These are phyloP conservation scores for Chaenodraco wilsoni DNA, from an alignment of 2,797 vertebrate species.

Conservation along the genomic window DNA sequence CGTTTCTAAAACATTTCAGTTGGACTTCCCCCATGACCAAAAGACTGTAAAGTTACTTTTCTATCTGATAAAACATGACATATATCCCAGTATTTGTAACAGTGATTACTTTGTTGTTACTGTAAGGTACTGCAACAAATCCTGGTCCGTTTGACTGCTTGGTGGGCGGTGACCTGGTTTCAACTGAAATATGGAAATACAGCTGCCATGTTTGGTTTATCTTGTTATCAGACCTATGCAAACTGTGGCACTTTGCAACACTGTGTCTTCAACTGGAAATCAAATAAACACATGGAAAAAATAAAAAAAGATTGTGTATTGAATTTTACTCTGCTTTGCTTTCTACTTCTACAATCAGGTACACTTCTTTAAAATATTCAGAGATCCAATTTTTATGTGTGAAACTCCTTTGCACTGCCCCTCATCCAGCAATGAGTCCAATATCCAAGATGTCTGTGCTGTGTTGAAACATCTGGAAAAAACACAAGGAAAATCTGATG, in stretches of 20 bases:
- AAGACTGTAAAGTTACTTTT: not conserved
- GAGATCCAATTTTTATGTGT: not conserved
- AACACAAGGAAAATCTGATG: no score
- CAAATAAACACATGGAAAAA: constrained; percentile 76
- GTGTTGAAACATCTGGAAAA: no score
- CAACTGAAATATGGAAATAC: constrained; percentile 35
- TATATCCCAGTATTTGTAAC: constrained; percentile 20
- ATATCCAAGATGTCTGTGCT: no score
- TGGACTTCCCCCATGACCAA: constrained; percentile 20
- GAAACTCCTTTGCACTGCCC: no score
- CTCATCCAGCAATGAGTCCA: no score
- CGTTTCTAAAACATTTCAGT: constrained; percentile 7
- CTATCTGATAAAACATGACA: not conserved
- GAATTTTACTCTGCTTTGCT: constrained; percentile 13
- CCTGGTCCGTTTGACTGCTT: constrained; percentile 17
- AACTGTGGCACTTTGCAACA: constrained; percentile 84
- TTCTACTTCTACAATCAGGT: not conserved
- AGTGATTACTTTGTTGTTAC: constrained; percentile 20
- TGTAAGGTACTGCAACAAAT: constrained; percentile 37
- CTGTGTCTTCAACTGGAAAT: constrained; percentile 85
- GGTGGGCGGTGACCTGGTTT: constrained; percentile 5
- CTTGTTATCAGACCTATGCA: constrained; percentile 85
- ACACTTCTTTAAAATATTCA: not conserved
- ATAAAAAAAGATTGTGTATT: constrained; percentile 31
- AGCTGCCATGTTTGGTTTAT: constrained; percentile 53